Evolutionary conservation across 2,888 invertebrate genomes (phyloP).

Genomic region (Dimorphilus gyrociliatus): DNA sequence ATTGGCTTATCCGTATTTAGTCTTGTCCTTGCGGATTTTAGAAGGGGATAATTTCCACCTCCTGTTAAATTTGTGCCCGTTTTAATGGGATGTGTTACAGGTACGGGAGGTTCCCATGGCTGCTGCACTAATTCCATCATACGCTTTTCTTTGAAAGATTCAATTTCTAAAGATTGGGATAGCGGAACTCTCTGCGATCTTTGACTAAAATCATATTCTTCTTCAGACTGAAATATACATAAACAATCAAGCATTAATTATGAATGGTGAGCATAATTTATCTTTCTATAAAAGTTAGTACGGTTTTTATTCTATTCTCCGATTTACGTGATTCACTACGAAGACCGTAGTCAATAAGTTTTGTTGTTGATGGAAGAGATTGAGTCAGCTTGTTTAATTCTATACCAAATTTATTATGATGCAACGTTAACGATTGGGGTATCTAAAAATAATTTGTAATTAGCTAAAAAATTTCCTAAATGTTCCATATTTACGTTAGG

Average conservation of each 20-base stretch:
- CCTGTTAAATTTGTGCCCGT: constrained; percentile 65
- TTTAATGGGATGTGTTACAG: no score
- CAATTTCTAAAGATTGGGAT: constrained; percentile 17
- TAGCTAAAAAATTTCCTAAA: no score
- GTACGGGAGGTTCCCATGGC: constrained; percentile 23
- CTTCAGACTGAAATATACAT: constrained; percentile 4
- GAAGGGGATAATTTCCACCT: constrained; percentile 24
- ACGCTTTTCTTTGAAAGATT: constrained; percentile 21
- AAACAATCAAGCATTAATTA: no score
- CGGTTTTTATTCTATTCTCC: no score
- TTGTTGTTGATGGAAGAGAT: constrained; percentile 4
- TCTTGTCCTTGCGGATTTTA: constrained; percentile 10
- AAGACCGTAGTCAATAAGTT: constrained; percentile 17
- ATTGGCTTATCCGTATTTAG: constrained; percentile 3
- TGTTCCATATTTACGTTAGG: no score
- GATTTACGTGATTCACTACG: constrained; percentile 13
- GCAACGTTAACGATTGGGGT: constrained; percentile 17
- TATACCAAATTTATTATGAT: constrained; percentile 28
- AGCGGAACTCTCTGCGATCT: constrained; percentile 15
- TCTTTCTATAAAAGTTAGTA: no score
- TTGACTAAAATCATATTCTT: constrained; percentile 16
- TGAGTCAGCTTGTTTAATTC: no score
- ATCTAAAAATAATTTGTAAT: no score
- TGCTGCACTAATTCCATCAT: constrained; percentile 20
- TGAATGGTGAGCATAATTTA: no score